Percentiles rank a stretch among this genome's conserved stretches.
phyloP scores from a whole-genome alignment of 2,797 vertebrate species.

The Phalanger gymnotis region DNA sequence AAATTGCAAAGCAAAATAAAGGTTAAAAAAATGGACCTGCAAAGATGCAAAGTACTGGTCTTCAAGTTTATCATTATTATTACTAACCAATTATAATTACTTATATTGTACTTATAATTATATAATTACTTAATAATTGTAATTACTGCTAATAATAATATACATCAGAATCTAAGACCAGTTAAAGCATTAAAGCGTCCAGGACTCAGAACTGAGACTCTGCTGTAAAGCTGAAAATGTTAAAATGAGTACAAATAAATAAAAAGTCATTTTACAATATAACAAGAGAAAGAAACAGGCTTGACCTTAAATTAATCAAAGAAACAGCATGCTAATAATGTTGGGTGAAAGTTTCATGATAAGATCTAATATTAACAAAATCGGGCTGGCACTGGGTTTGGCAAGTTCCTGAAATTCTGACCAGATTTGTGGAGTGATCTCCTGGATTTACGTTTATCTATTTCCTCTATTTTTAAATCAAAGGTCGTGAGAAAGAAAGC shows the following conservation, averaged over 20 bases:
- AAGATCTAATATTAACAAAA: constrained; percentile 67
- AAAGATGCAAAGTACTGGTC: background rate
- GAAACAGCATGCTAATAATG: constrained; percentile 63
- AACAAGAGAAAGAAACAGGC: background rate
- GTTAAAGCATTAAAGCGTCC: constrained; percentile 57
- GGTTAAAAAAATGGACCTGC: background rate
- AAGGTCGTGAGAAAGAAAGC: background rate
- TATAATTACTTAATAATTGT: constrained; percentile 3
- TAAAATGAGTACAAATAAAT: background rate
- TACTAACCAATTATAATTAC: background rate
- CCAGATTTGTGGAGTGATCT: constrained; percentile 20
- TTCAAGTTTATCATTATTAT: background rate
- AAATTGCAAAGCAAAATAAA: constrained; percentile 35
- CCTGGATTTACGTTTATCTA: constrained; percentile 35
- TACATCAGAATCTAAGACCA: constrained; percentile 68
- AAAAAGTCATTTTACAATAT: constrained; percentile 8
- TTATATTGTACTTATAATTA: background rate
- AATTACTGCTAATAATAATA: constrained; percentile 25
- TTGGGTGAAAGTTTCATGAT: constrained; percentile 68
- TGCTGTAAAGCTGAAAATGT: background rate
- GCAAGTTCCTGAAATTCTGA: constrained; percentile 71
- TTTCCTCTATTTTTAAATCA: constrained; percentile 15
- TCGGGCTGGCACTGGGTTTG: constrained; percentile 57
- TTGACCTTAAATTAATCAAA: background rate
- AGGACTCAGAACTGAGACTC: constrained; percentile 48